Evolutionary conservation across 2,888 invertebrate genomes (phyloP).

Genomic region (Papilio protenor): DNA sequence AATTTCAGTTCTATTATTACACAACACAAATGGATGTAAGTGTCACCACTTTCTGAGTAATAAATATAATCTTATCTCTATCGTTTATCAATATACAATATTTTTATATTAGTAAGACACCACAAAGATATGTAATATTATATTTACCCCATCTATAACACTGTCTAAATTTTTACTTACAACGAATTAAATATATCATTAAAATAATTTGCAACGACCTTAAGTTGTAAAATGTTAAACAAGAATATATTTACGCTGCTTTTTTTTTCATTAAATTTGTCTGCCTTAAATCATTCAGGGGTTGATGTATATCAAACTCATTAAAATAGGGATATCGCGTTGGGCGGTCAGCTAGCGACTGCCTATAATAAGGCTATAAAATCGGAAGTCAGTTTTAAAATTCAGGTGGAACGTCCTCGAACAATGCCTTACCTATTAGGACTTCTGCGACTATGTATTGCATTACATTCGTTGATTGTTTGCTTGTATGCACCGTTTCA

Average conservation of each 20-base stretch:
- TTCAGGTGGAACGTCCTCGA: constrained; percentile 47
- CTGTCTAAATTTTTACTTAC: too few relatives aligned
- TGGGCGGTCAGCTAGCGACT: constrained; percentile 39
- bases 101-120: not conserved
- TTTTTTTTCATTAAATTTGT: not conserved
- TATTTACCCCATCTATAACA: not conserved
- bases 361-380: constrained; percentile 48
- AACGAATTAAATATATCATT: too few relatives aligned
- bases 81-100: constrained; percentile 21
- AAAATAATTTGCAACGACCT: too few relatives aligned
- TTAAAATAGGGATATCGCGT: not conserved
- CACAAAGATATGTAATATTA: not conserved
- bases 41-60: constrained; percentile 1
- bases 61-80: constrained; percentile 27
- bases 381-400: constrained; percentile 49
- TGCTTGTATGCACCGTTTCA: constrained; percentile 4
- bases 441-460: constrained; percentile 32
- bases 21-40: not conserved
- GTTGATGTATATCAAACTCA: not conserved
- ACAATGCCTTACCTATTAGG: constrained; percentile 46
- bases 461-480: constrained; percentile 33
- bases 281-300: not conserved
- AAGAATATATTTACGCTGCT: not conserved
- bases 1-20: not conserved
- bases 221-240: too few relatives aligned